phyloP scores from a whole-genome alignment of 2,113 vertebrate genomes.

The Apaloderma vittatum region DNA sequence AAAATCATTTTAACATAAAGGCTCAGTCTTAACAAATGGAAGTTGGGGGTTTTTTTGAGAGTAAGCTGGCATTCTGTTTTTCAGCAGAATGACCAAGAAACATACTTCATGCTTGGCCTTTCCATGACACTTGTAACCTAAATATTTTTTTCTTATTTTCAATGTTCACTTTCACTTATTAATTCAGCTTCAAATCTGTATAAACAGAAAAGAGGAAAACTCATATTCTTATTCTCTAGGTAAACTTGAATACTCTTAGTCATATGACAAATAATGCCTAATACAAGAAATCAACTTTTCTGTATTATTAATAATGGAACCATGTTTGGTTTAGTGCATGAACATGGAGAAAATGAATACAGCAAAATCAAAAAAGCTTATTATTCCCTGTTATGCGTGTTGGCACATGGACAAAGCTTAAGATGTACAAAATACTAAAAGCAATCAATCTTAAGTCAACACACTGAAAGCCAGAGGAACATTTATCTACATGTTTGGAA shows the following conservation, averaged over 20 bases:
- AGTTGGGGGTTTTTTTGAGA: not conserved
- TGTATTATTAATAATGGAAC: conserved; percentile 11
- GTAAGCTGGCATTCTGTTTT: not conserved
- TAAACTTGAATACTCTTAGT: not conserved
- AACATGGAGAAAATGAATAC: not conserved
- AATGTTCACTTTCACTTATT: not conserved
- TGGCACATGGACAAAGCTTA: conserved; percentile 27
- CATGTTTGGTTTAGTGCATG: not conserved
- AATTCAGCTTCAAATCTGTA: not conserved
- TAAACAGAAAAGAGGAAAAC: not conserved
- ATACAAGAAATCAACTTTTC: conserved; percentile 23
- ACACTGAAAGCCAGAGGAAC: conserved; percentile 49
- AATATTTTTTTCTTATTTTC: not conserved
- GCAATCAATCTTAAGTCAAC: conserved; percentile 71
- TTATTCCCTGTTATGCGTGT: conserved; percentile 36
- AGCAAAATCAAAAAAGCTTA: conserved; percentile 24
- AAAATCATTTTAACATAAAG: not conserved
- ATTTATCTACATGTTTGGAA: conserved; percentile 42
- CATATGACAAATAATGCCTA: conserved; percentile 21
- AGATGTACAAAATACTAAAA: conserved; percentile 64
- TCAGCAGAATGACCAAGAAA: not conserved
- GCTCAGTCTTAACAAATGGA: not conserved
- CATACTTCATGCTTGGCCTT: not conserved
- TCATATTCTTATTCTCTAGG: not conserved
- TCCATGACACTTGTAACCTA: not conserved